These are phyloP conservation scores for Sebastes wilsoni DNA, from an alignment of 2,797 vertebrate species.

Conservation along the genomic window DNA sequence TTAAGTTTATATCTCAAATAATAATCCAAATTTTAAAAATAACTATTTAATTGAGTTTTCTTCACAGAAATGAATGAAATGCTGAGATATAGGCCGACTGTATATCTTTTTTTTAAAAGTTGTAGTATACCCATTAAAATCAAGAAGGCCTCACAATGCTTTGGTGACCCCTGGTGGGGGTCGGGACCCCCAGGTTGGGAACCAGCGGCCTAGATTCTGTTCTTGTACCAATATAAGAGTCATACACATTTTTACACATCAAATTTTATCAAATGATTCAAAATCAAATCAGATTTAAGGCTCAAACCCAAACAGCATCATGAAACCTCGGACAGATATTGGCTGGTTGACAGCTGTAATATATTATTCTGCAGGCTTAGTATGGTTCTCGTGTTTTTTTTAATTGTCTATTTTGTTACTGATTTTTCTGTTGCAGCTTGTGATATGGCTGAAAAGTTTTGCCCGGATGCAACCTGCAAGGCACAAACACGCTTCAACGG, in stretches of 20 bases:
- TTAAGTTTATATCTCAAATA: too few species aligned
- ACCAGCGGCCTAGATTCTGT: neutral
- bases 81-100: too few species aligned
- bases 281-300: neutral
- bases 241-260: neutral
- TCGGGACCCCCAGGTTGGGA: too few species aligned
- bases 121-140: too few species aligned
- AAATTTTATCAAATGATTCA: neutral
- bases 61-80: too few species aligned
- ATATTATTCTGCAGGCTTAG: neutral
- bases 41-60: too few species aligned
- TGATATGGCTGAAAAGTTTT: slow-evolving; percentile 43
- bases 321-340: neutral
- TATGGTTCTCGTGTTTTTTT: neutral
- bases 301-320: neutral
- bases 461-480: slow-evolving; percentile 61
- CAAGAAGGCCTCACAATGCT: too few species aligned
- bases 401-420: neutral
- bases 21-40: too few species aligned
- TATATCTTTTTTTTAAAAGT: too few species aligned
- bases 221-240: neutral
- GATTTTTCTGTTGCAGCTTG: slow-evolving; percentile 66
- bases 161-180: too few species aligned
- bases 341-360: neutral
- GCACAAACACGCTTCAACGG: neutral